These are phyloP conservation scores for Nomada hirtipes DNA, from an alignment of 2,888 invertebrate species.

Conservation along the genomic window DNA sequence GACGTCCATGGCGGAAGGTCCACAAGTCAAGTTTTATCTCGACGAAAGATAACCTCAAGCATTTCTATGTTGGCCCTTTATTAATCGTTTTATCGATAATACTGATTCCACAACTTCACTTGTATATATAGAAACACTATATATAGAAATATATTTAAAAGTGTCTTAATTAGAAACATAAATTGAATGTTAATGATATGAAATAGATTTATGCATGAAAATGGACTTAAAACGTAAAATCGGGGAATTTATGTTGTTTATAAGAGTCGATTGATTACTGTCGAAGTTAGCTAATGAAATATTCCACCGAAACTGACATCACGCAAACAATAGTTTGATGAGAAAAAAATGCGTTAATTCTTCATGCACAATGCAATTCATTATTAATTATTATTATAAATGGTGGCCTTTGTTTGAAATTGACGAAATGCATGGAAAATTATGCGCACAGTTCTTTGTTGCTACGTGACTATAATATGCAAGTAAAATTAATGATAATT, in stretches of 20 bases:
- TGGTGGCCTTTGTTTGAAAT: not conserved
- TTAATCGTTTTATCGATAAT: not conserved
- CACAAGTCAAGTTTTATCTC: slow-evolving; percentile 21
- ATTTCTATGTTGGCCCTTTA: not conserved
- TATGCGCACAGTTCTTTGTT: not conserved
- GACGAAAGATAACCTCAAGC: slow-evolving; percentile 5
- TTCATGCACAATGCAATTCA: no score
- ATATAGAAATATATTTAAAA: not conserved
- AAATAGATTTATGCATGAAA: not conserved
- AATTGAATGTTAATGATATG: not conserved
- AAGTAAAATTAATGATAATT: not conserved
- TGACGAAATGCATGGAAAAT: not conserved
- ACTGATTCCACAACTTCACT: not conserved
- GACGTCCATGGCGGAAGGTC: not conserved
- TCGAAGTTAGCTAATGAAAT: not conserved
- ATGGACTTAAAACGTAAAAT: not conserved
- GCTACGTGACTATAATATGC: not conserved
- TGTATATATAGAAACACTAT: not conserved
- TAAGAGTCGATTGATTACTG: not conserved
- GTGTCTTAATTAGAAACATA: not conserved
- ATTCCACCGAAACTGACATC: not conserved
- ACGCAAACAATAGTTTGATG: no score
- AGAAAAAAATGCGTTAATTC: no score
- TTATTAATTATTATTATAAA: no score
- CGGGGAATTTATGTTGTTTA: not conserved